Evolutionary conservation across 2,113 vertebrate species (phyloP).

Genomic region (Canis aureus): DNA sequence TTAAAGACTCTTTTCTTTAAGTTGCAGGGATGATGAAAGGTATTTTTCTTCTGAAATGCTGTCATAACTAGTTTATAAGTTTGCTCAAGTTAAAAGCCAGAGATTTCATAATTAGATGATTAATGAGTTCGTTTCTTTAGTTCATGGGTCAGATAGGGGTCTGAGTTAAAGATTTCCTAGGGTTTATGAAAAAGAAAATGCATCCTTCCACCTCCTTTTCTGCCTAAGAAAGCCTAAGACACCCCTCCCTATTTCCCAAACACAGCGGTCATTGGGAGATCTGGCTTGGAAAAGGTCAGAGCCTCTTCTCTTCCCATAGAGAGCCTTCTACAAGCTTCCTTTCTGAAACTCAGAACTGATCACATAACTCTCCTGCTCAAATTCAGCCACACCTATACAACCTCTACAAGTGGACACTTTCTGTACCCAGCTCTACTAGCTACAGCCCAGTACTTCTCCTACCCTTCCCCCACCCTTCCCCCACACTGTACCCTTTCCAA

Average conservation of each 20-base stretch:
- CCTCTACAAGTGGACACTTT: neutral
- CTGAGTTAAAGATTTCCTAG: constrained; percentile 74
- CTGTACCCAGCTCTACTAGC: neutral
- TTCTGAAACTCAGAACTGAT: neutral
- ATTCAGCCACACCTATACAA: neutral
- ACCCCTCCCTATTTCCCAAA: neutral
- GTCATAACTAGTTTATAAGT: constrained; percentile 77
- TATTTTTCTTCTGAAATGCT: constrained; percentile 73
- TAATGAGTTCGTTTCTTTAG: constrained; percentile 73
- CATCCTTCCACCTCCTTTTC: constrained; percentile 36
- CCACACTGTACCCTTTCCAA: neutral
- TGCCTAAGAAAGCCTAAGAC: neutral
- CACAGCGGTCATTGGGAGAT: neutral
- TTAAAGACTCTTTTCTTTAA: constrained; percentile 77
- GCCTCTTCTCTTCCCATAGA: neutral
- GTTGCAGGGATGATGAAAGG: constrained; percentile 72
- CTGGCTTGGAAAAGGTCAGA: neutral
- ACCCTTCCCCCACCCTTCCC: neutral
- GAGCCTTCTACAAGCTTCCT: neutral
- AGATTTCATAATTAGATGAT: constrained; percentile 80
- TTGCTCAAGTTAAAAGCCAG: constrained; percentile 76
- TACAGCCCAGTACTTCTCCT: neutral
- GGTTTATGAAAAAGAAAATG: constrained; percentile 63
- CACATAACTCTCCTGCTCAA: neutral
- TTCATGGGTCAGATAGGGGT: constrained; percentile 73